These are phyloP conservation scores for Himantopus leucocephalus DNA, from an alignment of 2,113 vertebrate genomes.

Conservation along the genomic window DNA sequence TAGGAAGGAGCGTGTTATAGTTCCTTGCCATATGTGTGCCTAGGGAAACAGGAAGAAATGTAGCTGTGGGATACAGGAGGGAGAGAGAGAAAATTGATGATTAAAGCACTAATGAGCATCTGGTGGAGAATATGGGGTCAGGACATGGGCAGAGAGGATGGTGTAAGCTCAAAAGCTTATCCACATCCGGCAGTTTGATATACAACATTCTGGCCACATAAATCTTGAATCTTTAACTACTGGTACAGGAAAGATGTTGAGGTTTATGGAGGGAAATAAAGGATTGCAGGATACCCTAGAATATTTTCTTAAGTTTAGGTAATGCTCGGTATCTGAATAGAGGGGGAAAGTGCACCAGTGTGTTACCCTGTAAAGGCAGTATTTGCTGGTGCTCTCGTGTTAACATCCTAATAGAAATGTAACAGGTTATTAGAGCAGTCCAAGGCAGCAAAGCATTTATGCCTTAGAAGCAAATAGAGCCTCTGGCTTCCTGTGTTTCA, in stretches of 20 bases:
- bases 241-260: neutral
- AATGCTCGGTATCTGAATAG: neutral
- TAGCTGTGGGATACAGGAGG: neutral
- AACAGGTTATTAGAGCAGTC: neutral
- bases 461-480: neutral
- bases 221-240: neutral
- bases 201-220: neutral
- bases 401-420: neutral
- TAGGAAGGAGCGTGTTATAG: neutral
- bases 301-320: neutral
- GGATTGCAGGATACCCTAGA: neutral
- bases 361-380: neutral
- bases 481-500: neutral
- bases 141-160: fast-evolving
- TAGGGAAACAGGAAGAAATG: neutral
- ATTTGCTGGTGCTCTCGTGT: neutral
- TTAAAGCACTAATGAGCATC: neutral
- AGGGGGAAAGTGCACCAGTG: neutral
- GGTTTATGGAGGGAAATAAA: neutral
- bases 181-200: neutral
- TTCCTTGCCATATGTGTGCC: neutral
- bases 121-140: neutral
- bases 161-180: neutral
- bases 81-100: neutral
- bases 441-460: neutral